Percentiles rank a stretch among this genome's conserved stretches.
phyloP scores from a whole-genome alignment of 2,797 vertebrate species.

The Chiloscyllium punctatum region DNA sequence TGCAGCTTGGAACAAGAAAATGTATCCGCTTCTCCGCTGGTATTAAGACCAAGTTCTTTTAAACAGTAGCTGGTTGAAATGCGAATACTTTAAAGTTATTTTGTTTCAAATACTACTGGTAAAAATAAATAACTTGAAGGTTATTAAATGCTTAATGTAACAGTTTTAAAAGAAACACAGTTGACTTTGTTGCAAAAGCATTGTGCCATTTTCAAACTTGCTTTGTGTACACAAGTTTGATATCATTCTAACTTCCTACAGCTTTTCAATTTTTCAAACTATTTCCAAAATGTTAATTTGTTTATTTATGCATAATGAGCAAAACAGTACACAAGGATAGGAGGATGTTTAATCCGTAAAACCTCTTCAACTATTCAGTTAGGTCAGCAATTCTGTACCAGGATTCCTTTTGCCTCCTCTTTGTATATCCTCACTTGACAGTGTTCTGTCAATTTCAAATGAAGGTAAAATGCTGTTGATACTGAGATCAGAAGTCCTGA shows the following conservation, averaged over 20 bases:
- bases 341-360: not conserved
- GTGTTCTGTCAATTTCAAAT: too few relatives aligned
- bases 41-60: not conserved
- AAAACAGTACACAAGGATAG: not conserved
- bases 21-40: too few relatives aligned
- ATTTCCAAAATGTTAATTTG: conserved; percentile 1
- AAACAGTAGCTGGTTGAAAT: not conserved
- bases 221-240: not conserved
- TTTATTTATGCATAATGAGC: not conserved
- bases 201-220: not conserved
- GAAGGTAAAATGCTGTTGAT: too few relatives aligned
- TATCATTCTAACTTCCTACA: not conserved
- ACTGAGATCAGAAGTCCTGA: too few relatives aligned
- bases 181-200: not conserved
- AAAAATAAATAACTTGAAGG: not conserved
- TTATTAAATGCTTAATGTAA: not conserved
- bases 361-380: not conserved
- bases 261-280: not conserved
- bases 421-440: too few relatives aligned
- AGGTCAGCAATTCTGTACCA: not conserved
- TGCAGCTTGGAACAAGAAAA: not conserved
- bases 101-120: not conserved
- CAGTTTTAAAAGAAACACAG: not conserved
- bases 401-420: too few relatives aligned
- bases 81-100: not conserved